Evolutionary conservation across 2,888 invertebrate genomes (phyloP).

Genomic region (Nemurella pictetii): DNA sequence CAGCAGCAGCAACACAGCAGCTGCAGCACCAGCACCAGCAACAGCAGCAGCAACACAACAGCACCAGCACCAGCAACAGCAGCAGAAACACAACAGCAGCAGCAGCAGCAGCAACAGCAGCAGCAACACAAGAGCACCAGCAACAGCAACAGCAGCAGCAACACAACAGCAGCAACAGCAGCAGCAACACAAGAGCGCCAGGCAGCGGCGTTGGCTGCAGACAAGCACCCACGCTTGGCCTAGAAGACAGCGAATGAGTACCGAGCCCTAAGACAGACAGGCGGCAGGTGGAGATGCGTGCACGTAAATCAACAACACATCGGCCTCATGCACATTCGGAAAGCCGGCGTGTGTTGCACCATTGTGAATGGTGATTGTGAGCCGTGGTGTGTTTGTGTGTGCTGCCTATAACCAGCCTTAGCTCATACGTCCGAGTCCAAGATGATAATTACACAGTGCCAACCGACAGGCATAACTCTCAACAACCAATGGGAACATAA

Average conservation of each 20-base stretch:
- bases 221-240: background rate
- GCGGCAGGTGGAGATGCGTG: slow-evolving; percentile 8
- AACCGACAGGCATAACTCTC: slow-evolving; percentile 27
- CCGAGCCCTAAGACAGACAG: background rate
- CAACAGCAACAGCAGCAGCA: no score
- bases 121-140: no score
- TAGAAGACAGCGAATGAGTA: background rate
- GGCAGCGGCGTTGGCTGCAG: background rate
- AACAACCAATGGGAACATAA: slow-evolving; percentile 14
- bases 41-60: background rate
- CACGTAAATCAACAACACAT: background rate
- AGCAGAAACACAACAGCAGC: no score
- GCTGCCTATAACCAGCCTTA: background rate
- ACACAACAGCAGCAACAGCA: background rate
- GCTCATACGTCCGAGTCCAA: background rate
- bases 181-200: no score
- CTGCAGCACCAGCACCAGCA: no score
- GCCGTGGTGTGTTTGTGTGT: background rate
- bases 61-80: no score
- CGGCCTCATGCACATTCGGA: background rate
- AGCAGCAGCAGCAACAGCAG: background rate
- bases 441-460: slow-evolving; percentile 24
- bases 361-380: no score
- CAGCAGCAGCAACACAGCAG: no score
- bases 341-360: background rate